Evolutionary conservation across 2,113 vertebrate genomes (phyloP).

Genomic region (Ctenodactylus gundi): DNA sequence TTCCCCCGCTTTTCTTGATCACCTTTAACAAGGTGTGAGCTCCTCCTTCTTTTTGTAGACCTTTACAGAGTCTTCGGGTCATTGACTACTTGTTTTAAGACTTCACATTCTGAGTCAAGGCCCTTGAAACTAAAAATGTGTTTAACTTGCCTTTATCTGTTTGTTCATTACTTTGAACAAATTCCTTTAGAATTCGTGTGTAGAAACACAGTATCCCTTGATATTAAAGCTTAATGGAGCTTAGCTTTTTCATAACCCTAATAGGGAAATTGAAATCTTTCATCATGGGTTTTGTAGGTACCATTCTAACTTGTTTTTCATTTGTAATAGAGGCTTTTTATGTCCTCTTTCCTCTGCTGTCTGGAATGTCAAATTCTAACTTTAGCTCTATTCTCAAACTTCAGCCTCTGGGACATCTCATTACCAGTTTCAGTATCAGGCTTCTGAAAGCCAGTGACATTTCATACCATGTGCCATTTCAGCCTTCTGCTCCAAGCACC

Average conservation of each 20-base stretch:
- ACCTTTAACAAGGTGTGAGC: neutral
- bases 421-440: neutral
- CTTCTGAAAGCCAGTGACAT: slow-evolving; percentile 13
- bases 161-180: neutral
- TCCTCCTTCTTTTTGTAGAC: neutral
- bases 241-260: neutral
- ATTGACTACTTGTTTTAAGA: neutral
- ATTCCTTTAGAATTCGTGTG: neutral
- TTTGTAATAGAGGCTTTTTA: slow-evolving; percentile 5
- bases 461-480: neutral
- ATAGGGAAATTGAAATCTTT: neutral
- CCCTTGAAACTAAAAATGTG: neutral
- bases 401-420: neutral
- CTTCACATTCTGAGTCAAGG: neutral
- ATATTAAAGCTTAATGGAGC: neutral
- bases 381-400: slow-evolving; percentile 32
- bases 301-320: slow-evolving; percentile 14
- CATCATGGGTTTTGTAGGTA: neutral
- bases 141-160: neutral
- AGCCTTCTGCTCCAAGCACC: neutral
- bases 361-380: slow-evolving; percentile 45
- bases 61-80: neutral
- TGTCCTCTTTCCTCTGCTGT: slow-evolving; percentile 2
- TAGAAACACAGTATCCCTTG: neutral
- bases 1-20: neutral